A percentile compares a stretch with the other conserved stretches of the same genome.
These are phyloP conservation scores for Portunus trituberculatus DNA, from an alignment of 1,140 invertebrate species.

Conservation along the genomic window DNA sequence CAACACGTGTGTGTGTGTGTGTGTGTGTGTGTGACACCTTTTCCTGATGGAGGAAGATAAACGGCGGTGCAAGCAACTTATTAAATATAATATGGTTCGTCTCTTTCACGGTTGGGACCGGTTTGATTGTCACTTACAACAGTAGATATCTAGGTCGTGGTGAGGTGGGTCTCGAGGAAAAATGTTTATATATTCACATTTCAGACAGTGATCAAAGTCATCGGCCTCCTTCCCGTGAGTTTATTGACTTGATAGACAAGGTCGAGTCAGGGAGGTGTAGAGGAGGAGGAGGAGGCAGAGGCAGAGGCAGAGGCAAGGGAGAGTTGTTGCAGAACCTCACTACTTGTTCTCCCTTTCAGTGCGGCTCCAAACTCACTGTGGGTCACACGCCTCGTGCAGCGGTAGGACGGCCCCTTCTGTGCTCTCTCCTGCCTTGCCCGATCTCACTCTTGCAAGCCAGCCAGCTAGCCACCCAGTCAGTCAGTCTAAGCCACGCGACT, in stretches of 20 bases:
- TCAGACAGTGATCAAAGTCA: not conserved
- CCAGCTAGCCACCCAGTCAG: too few species aligned
- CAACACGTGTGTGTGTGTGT: not conserved
- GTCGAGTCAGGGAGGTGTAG: not conserved
- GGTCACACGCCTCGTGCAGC: constrained; percentile 7
- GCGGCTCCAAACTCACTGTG: not conserved
- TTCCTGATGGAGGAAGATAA: not conserved
- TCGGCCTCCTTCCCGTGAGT: not conserved
- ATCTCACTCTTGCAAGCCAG: not conserved
- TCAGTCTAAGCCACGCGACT: not conserved
- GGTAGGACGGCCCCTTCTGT: not conserved
- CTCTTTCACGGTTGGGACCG: not conserved
- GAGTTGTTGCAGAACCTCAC: constrained; percentile 11
- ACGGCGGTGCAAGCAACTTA: not conserved
- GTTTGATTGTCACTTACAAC: not conserved
- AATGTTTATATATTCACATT: not conserved
- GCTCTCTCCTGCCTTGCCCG: not conserved
- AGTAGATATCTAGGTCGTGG: not conserved
- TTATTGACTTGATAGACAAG: not conserved
- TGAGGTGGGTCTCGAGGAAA: not conserved
- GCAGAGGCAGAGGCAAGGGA: not conserved
- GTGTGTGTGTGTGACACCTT: not conserved
- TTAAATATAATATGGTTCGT: not conserved
- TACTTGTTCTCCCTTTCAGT: constrained; percentile 1
- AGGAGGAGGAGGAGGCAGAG: not conserved